Percentiles rank a stretch among this genome's conserved stretches.
These are phyloP conservation scores for Amblyopsis hoosieri DNA, from an alignment of 2,797 vertebrate species.

Conservation along the genomic window DNA sequence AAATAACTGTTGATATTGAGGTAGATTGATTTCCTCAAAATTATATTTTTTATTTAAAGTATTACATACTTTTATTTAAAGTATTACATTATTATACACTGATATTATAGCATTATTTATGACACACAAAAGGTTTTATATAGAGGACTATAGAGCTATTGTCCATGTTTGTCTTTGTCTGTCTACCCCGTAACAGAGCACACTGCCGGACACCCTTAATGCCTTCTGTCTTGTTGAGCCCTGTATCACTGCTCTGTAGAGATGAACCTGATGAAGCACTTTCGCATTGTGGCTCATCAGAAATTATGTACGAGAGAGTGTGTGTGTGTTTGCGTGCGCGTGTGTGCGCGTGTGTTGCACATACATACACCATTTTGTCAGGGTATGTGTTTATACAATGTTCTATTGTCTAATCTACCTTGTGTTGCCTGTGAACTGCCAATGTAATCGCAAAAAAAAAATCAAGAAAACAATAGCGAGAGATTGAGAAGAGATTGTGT, in stretches of 20 bases:
- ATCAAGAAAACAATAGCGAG: slow-evolving; percentile 10
- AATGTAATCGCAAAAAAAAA: slow-evolving; percentile 53
- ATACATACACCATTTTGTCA: not conserved
- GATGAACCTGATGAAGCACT: slow-evolving; percentile 53
- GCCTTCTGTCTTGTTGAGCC: slow-evolving; percentile 71
- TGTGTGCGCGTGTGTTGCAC: not conserved
- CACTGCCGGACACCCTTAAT: slow-evolving; percentile 76
- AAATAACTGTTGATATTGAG: slow-evolving; percentile 25
- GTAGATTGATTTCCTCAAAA: slow-evolving; percentile 47
- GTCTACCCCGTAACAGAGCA: slow-evolving; percentile 69
- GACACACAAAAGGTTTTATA: slow-evolving; percentile 36
- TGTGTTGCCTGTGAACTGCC: slow-evolving; percentile 66
- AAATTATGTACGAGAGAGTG: slow-evolving; percentile 3
- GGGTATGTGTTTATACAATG: slow-evolving; percentile 26
- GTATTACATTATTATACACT: slow-evolving; percentile 17
- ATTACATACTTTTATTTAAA: slow-evolving; percentile 31
- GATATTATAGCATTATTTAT: slow-evolving; percentile 3
- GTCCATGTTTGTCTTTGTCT: slow-evolving; percentile 48
- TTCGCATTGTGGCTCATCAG: slow-evolving; percentile 52
- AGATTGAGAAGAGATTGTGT: not conserved
- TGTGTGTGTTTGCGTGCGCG: slow-evolving; percentile 1
- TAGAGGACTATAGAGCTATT: slow-evolving; percentile 37
- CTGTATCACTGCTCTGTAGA: slow-evolving; percentile 35
- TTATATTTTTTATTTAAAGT: slow-evolving; percentile 55
- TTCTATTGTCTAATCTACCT: slow-evolving; percentile 51